Evolutionary conservation across 1,140 invertebrate genomes (phyloP).

Genomic region (Glomeris maerens): DNA sequence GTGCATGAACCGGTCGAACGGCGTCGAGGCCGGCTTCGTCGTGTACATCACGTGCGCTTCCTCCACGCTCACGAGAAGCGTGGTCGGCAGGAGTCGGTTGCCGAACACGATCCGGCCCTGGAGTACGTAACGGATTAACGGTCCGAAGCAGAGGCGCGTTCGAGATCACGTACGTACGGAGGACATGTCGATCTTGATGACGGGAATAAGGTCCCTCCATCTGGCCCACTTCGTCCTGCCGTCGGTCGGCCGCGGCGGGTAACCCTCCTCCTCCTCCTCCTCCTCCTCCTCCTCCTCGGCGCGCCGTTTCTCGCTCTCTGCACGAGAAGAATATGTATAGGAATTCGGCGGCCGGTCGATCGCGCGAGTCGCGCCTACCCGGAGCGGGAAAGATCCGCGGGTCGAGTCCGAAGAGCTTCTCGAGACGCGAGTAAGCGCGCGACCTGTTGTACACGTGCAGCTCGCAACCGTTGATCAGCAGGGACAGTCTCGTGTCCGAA

Average conservation of each 20-base stretch:
- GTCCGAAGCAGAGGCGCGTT: neutral
- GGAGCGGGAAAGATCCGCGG: conserved; percentile 48
- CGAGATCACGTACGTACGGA: conserved; percentile 39
- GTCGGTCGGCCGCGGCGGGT: neutral
- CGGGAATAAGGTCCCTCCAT: conserved; percentile 91
- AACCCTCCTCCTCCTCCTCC: conserved; percentile 11
- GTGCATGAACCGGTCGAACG: conserved; percentile 90
- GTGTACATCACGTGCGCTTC: conserved; percentile 90
- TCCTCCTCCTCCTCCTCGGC: conserved; percentile 27
- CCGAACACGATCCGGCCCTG: conserved; percentile 86
- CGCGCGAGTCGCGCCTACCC: conserved; percentile 32
- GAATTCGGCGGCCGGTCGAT: conserved; percentile 8
- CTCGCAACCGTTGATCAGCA: conserved; percentile 91
- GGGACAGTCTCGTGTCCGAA: conserved; percentile 80
- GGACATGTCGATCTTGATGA: conserved; percentile 87
- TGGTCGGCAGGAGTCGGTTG: conserved; percentile 87
- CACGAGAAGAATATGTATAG: conserved; percentile 24
- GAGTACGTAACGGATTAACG: conserved; percentile 21
- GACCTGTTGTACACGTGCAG: conserved; percentile 91
- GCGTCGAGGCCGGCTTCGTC: conserved; percentile 83
- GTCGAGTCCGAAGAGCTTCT: conserved; percentile 75
- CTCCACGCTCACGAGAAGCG: conserved; percentile 80
- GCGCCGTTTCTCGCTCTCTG: conserved; percentile 28
- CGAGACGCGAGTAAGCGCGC: conserved; percentile 69
- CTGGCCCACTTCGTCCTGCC: conserved; percentile 8